phyloP scores from a whole-genome alignment of 2,113 vertebrate species.

The Microtus ochrogaster region DNA sequence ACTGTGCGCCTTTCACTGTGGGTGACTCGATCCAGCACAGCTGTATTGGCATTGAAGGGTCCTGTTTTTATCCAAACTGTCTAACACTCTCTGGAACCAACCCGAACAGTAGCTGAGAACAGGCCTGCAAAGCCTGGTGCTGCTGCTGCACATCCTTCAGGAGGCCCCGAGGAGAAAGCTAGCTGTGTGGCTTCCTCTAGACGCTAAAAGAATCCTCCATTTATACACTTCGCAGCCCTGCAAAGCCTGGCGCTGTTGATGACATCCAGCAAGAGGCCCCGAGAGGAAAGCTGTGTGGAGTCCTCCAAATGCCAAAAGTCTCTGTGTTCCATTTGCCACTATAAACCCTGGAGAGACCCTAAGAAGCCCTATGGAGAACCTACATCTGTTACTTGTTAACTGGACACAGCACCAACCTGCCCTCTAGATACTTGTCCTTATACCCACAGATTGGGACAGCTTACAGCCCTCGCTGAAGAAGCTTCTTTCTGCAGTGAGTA shows the following conservation, averaged over 20 bases:
- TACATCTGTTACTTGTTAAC: neutral
- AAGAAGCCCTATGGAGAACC: neutral
- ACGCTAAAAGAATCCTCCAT: neutral
- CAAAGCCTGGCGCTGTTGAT: neutral
- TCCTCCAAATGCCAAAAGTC: neutral
- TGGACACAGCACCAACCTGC: too few species aligned
- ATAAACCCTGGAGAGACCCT: neutral
- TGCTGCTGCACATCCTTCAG: neutral
- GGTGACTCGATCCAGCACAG: conserved; percentile 50
- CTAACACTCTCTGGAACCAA: conserved; percentile 51
- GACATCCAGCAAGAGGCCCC: neutral
- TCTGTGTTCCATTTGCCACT: neutral
- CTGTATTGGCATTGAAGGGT: conserved; percentile 51
- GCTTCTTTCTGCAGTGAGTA: neutral
- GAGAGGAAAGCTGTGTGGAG: neutral
- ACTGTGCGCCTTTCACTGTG: conserved; percentile 60
- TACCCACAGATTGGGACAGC: neutral
- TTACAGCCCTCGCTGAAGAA: neutral
- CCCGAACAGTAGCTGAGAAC: conserved; percentile 35
- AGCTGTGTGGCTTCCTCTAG: neutral
- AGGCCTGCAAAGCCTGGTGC: neutral
- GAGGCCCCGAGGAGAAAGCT: neutral
- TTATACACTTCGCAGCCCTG: neutral
- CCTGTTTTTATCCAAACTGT: conserved; percentile 66
- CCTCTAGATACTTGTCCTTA: neutral